Base-by-base conservation (phyloP, 1,140 invertebrate genomes). In the Asbolus verrucosus region DNA sequence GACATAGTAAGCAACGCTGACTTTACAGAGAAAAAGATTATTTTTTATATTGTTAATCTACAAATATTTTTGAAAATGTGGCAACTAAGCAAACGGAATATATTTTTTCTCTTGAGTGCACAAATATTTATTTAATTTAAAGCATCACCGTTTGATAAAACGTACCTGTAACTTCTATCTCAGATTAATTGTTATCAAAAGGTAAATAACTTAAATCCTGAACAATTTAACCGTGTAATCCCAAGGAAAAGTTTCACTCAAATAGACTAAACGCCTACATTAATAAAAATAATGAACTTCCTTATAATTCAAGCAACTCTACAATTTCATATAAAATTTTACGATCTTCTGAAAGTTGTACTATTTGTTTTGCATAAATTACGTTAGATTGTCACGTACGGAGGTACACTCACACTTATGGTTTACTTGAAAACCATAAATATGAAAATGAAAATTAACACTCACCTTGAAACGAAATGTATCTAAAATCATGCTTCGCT, bases 391-490 rank as follows among this genome's bases (percentile, higher is more conserved):
- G n/a, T n/a, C n/a, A n/a, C n/a, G n/a, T n/a, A n/a, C n/a, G n/a
- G n/a, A n/a, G n/a, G n/a, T n/a, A n/a, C n/a, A n/a, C n/a, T n/a
- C n/a, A n/a, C n/a, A n/a, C n/a, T n/a, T n/a, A n/a, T n/a, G n/a
- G n/a, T n/a, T n/a, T n/a, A n/a, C n/a, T n/a, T n/a, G n/a, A n/a
- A n/a, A n/a, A n/a, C n/a, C n/a, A n/a, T n/a, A n/a, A n/a, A n/a
- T n/a, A n/a, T n/a, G n/a, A n/a, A n/a, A n/a, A n/a, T n/a, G n/a
- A n/a, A n/a, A n/a, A n/a, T n/a, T n/a, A n/a, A n/a, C n/a, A 39
- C 79, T 77, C 77, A 84, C 83, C 83, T 82, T 83, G 82, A 79
- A 82, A 81, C 65, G 83, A 83, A 67, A 84, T 83, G 65, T 79
- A 83, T 68, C 82, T 76, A 65, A 77, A 79, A 66, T 80, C 78